phyloP scores from a whole-genome alignment of 1,140 invertebrate species.

The Halictus rubicundus region DNA sequence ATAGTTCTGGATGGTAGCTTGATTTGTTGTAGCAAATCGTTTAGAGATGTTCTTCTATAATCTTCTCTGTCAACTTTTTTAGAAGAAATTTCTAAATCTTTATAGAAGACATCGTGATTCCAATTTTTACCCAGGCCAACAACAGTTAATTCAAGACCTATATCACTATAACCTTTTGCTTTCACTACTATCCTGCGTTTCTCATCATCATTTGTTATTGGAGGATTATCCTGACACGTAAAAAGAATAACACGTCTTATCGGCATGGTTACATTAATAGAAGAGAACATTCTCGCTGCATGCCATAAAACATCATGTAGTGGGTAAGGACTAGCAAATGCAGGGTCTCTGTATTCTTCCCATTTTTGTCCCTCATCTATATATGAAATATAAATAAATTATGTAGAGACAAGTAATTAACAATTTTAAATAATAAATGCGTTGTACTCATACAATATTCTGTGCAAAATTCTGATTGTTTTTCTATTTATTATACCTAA shows the following conservation, averaged over 20 bases:
- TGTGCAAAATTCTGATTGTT: too few relatives aligned
- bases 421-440: background rate
- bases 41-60: conserved; percentile 48
- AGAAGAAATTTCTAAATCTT: conserved; percentile 65
- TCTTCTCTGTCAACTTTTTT: conserved; percentile 30
- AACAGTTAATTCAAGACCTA: conserved; percentile 52
- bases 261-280: conserved; percentile 49
- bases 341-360: conserved; percentile 16
- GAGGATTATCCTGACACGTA: conserved; percentile 62
- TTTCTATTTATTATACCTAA: too few relatives aligned
- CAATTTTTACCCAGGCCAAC: conserved; percentile 57
- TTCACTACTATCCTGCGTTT: conserved; percentile 46
- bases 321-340: conserved; percentile 40
- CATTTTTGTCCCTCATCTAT: conserved; percentile 30
- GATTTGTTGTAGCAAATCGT: conserved; percentile 59
- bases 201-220: conserved; percentile 30
- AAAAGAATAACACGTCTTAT: conserved; percentile 57
- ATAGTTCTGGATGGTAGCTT: conserved; percentile 54
- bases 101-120: conserved; percentile 59
- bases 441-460: too few relatives aligned
- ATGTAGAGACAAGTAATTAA: background rate
- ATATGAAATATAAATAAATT: conserved; percentile 19
- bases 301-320: conserved; percentile 60
- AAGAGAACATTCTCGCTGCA: conserved; percentile 40
- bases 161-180: conserved; percentile 40